These are phyloP conservation scores for Triops longicaudatus DNA, from an alignment of 1,140 invertebrate genomes.

Conservation along the genomic window DNA sequence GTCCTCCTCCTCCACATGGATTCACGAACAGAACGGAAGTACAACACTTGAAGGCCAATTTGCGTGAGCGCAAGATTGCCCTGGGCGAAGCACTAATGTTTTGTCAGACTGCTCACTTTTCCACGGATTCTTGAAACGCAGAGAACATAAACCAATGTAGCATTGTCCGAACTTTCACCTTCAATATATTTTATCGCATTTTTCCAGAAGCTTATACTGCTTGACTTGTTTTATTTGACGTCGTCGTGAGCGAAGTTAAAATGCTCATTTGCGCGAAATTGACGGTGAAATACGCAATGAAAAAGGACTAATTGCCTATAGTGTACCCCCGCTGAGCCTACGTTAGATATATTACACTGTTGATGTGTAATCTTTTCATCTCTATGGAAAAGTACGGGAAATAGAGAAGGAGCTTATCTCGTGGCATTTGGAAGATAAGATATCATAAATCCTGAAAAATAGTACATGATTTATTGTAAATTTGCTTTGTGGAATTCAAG, in stretches of 20 bases:
- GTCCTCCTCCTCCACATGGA: not conserved
- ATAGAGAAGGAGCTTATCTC: not conserved
- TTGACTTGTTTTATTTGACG: no score
- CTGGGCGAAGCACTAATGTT: not conserved
- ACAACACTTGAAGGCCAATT: slow-evolving; percentile 4
- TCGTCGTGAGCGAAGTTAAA: no score
- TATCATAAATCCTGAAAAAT: no score
- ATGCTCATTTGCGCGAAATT: not conserved
- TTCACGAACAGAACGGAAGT: slow-evolving; percentile 14
- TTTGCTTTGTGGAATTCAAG: no score
- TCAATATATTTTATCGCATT: no score
- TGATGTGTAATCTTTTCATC: not conserved
- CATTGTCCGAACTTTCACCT: no score
- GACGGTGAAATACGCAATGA: not conserved
- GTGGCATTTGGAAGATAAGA: no score
- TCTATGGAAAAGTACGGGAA: not conserved
- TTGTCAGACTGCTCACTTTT: no score
- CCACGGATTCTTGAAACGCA: no score
- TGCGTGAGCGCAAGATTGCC: slow-evolving; percentile 6
- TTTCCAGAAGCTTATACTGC: no score
- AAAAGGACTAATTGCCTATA: not conserved
- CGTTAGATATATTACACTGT: not conserved
- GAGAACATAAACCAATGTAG: no score
- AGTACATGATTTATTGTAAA: no score
- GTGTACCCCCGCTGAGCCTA: not conserved